Evolutionary conservation across 2,113 vertebrate genomes (phyloP).

Genomic region (Boulengeromyrus knoepffleri): DNA sequence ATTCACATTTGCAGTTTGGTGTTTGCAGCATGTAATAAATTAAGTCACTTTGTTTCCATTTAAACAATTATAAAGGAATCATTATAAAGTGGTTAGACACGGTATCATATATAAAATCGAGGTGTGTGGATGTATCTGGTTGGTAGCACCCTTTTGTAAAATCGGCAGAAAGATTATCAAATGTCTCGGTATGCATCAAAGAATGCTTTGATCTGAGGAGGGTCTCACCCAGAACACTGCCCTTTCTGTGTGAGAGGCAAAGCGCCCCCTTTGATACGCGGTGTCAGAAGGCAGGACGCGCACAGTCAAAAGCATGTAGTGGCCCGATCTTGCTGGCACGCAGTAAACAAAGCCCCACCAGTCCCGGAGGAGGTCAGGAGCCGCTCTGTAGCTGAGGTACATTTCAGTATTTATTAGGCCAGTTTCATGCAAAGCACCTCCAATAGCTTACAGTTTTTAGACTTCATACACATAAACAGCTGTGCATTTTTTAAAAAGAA

Average conservation of each 20-base stretch:
- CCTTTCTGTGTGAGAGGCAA: neutral
- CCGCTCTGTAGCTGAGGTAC: neutral
- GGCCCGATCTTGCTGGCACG: neutral
- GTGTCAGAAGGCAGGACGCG: neutral
- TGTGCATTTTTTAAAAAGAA: neutral
- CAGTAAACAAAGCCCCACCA: neutral
- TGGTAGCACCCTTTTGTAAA: neutral
- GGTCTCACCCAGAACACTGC: constrained; percentile 1
- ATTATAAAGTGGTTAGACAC: neutral
- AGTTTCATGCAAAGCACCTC: neutral
- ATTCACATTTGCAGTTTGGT: neutral
- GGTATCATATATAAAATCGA: neutral
- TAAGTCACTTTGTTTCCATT: neutral
- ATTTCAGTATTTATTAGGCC: neutral
- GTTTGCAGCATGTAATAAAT: neutral
- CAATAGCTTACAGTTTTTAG: neutral
- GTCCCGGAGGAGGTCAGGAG: neutral
- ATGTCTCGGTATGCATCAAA: neutral
- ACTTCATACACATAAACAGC: neutral
- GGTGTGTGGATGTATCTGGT: neutral
- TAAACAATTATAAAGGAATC: neutral
- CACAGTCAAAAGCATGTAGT: neutral
- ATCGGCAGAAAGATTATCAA: neutral
- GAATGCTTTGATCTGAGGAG: constrained; percentile 17
- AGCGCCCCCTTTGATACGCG: neutral